Evolutionary conservation across 2,797 vertebrate genomes (phyloP).

Genomic region (Mormyrops boulengeri): DNA sequence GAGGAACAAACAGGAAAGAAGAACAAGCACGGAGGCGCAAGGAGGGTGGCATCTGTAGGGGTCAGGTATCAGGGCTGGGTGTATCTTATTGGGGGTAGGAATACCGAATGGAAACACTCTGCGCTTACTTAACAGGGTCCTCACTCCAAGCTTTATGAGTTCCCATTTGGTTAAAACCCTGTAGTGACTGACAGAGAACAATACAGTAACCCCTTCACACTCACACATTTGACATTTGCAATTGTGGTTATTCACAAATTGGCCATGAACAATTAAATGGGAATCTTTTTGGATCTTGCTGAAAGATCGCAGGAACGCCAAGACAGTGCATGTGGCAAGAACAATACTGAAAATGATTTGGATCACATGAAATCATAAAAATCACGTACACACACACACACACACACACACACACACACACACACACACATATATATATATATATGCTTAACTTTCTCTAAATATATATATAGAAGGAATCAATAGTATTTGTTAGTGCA

Average conservation of each 20-base stretch:
- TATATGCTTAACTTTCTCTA: too few relatives aligned
- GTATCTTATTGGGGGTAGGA: background rate
- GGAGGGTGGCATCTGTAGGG: background rate
- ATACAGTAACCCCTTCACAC: background rate
- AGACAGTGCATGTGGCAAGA: background rate
- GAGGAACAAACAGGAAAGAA: background rate
- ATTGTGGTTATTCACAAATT: background rate
- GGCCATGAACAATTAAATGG: background rate
- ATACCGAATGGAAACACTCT: background rate
- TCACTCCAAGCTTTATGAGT: background rate
- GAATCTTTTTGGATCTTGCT: background rate
- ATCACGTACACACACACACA: too few relatives aligned
- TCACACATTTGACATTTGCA: background rate
- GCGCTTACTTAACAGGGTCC: background rate
- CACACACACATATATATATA: background rate
- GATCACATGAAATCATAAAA: background rate
- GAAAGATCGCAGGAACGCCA: background rate
- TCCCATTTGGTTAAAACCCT: background rate
- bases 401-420: too few relatives aligned
- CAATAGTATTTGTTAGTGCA: background rate
- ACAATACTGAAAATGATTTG: background rate
- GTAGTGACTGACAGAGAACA: background rate
- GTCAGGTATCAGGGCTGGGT: background rate
- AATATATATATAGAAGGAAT: too few relatives aligned
- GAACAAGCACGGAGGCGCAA: background rate